Base-by-base conservation (phyloP, 2,888 invertebrate genomes). In the Parnassius orleans region DNA sequence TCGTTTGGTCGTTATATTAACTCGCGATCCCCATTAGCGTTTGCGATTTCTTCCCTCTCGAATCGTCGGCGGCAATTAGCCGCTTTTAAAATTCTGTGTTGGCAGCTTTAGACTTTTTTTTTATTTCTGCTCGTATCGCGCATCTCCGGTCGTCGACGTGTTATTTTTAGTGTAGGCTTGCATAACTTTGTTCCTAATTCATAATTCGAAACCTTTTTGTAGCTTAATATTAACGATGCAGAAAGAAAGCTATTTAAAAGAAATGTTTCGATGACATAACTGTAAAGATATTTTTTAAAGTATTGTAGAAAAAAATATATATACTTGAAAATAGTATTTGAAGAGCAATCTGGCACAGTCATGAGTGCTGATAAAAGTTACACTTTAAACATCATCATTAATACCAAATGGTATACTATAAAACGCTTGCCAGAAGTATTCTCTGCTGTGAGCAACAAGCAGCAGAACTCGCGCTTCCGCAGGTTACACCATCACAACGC, bases 41-140 rank as follows among this genome's bases (percentile, higher is more conserved):
- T 54, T 54, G 58, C 58, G 61, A 61, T 70, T 72, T 73, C 73
- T 65, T 65, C 64, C 61, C 60, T 65, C 67, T 65, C 70, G 72
- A 74, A 75, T 76, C 69, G 72, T 73, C 72, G 65, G 60, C 65
- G 68, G 68, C 75, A 76, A 76, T 78, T 78, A 76, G 72, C 68
- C 58, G 53, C 69, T 69, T 69, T 74, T 74, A 72, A 72, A 68
- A 75, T 76, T 72, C 72, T 69, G 61, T 64, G 57, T 70, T 69
- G 69, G 70, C 71, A 65, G 68, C 66, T 66, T 42, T 47, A 55
- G 57, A 60, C 33, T 53, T 65, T 64, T 68, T 68, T 69, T 67
- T 67, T 67, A 63, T 64, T 48, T 66, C 54, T 33, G 57, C 48
- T 57, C 61, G 51, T 68, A 66, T 69, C 63, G 54, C 51, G 50